Evolutionary conservation across 2,113 vertebrate species (phyloP).

Genomic region (Pleuronectes platessa): DNA sequence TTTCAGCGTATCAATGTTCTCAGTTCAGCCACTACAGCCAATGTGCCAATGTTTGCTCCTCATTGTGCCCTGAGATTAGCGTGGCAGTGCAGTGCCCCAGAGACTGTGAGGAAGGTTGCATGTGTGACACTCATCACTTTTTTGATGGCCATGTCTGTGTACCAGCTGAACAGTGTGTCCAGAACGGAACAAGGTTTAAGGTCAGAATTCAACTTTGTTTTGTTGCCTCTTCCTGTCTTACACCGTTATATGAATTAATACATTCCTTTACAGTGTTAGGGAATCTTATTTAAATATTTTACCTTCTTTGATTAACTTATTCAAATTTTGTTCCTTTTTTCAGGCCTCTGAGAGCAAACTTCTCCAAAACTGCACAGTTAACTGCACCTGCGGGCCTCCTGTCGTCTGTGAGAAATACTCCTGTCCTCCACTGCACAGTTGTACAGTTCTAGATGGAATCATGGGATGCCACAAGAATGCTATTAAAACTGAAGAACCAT

Average conservation of each 20-base stretch:
- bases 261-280: not conserved
- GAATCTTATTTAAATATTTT: not conserved
- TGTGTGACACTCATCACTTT: conserved; percentile 48
- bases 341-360: conserved; percentile 40
- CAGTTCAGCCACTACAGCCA: conserved; percentile 58
- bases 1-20: conserved; percentile 46
- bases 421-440: conserved; percentile 33
- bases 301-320: not conserved
- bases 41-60: conserved; percentile 52
- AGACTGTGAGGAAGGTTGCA: conserved; percentile 60
- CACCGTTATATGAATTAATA: not conserved
- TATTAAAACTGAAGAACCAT: not conserved
- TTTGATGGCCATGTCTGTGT: conserved; percentile 52
- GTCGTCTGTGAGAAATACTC: conserved; percentile 25
- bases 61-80: conserved; percentile 47
- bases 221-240: not conserved
- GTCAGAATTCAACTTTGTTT: conserved; percentile 12
- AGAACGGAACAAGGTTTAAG: conserved; percentile 42
- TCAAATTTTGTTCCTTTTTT: not conserved
- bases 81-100: conserved; percentile 18
- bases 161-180: conserved; percentile 43
- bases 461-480: conserved; percentile 29
- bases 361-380: conserved; percentile 41
- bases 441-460: conserved; percentile 24
- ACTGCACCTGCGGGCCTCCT: conserved; percentile 51